These are phyloP conservation scores for Microplitis deprimator DNA, from an alignment of 2,888 invertebrate species.

Conservation along the genomic window DNA sequence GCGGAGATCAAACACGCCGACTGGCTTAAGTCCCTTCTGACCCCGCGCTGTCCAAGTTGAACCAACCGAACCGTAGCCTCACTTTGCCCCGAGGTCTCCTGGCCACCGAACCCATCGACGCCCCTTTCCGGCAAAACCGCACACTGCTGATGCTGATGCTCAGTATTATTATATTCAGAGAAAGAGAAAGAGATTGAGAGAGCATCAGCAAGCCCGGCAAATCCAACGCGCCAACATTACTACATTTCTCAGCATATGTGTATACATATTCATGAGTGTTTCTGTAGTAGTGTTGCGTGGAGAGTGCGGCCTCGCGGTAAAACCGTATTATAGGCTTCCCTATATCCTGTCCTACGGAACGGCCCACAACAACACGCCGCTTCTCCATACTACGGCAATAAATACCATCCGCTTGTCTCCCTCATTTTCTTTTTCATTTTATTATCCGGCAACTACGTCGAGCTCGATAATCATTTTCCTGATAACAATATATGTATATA, in stretches of 20 bases:
- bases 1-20: conserved; percentile 69
- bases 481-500: conserved; percentile 12
- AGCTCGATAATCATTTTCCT: conserved; percentile 13
- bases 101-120: conserved; percentile 42
- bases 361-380: conserved; percentile 43
- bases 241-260: too few species aligned
- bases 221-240: conserved; percentile 54
- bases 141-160: conserved; percentile 35
- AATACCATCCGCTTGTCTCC: conserved; percentile 55
- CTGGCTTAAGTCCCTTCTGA: conserved; percentile 55
- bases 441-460: conserved; percentile 42
- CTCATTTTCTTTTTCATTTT: conserved; percentile 51
- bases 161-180: neutral
- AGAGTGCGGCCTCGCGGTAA: conserved; percentile 58
- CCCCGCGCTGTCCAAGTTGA: conserved; percentile 37
- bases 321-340: conserved; percentile 66
- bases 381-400: conserved; percentile 47
- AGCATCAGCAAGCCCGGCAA: conserved; percentile 50
- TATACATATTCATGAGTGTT: neutral
- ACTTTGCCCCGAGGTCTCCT: conserved; percentile 31
- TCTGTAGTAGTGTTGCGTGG: conserved; percentile 25
- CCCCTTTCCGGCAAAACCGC: conserved; percentile 51
- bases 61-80: conserved; percentile 37
- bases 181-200: conserved; percentile 1
- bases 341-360: conserved; percentile 55